Percentiles rank a stretch among this genome's conserved stretches.
Evolutionary conservation across 2,797 vertebrate species (phyloP).

Genomic region (Scolopax bukidnonensis): DNA sequence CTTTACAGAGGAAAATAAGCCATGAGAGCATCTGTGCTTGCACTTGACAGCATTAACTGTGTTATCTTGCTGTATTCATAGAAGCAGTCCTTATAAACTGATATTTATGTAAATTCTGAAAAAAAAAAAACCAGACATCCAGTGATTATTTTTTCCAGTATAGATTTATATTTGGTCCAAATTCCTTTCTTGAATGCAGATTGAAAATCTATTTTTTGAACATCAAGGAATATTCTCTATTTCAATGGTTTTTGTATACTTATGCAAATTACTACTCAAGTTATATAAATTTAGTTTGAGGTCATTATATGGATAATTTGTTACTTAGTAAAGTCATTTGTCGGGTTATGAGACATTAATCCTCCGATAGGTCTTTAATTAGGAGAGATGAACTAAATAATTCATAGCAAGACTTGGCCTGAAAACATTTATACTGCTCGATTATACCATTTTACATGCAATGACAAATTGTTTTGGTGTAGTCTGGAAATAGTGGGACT

Average conservation of each 20-base stretch:
- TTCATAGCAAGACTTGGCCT: conserved; percentile 78
- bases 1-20: background rate
- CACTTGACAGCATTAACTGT: background rate
- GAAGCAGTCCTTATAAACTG: background rate
- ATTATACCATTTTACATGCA: conserved; percentile 80
- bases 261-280: conserved; percentile 62
- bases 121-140: background rate
- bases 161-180: background rate
- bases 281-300: conserved; percentile 77
- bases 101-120: conserved; percentile 3
- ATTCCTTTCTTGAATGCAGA: background rate
- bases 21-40: background rate
- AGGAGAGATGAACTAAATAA: conserved; percentile 82
- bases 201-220: background rate
- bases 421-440: conserved; percentile 79
- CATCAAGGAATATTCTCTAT: background rate
- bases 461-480: conserved; percentile 82
- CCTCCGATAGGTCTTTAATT: conserved; percentile 81
- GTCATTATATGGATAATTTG: conserved; percentile 81
- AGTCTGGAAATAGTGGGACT: conserved; percentile 76
- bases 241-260: conserved; percentile 35
- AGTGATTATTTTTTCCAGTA: conserved; percentile 9
- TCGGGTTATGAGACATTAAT: conserved; percentile 82
- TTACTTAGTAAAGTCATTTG: conserved; percentile 80
- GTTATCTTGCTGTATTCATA: background rate